A percentile compares a stretch with the other conserved stretches of the same genome.
Conservation (phyloP, 2,888 invertebrate species). For the Masnerella sp. region DNA sequence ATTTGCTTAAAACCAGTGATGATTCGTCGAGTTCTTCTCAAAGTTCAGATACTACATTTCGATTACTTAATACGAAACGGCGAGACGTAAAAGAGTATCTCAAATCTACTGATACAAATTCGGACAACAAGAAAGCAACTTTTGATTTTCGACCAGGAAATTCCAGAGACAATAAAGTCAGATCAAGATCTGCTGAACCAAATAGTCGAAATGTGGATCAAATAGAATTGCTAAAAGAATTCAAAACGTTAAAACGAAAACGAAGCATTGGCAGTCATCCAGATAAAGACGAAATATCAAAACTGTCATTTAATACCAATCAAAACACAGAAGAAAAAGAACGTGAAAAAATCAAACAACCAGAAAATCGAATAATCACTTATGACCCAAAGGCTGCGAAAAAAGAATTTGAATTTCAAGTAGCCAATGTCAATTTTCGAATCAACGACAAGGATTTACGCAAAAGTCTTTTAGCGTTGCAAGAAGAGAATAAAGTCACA, state of each 20-base stretch:
- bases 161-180: conserved; percentile 28
- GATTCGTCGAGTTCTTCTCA: conserved; percentile 32
- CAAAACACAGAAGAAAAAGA: conserved; percentile 3
- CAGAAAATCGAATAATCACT: too few species aligned
- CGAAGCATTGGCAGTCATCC: conserved; percentile 53
- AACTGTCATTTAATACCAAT: conserved; percentile 2
- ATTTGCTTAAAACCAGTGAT: conserved; percentile 11
- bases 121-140: conserved; percentile 15
- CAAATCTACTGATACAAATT: background rate
- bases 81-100: conserved; percentile 28
- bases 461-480: conserved; percentile 48
- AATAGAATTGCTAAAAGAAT: conserved; percentile 63
- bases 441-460: conserved; percentile 65
- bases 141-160: conserved; percentile 10
- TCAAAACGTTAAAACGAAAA: conserved; percentile 64
- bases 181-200: conserved; percentile 61
- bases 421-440: conserved; percentile 71
- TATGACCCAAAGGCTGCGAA: too few species aligned
- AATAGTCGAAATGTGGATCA: conserved; percentile 56
- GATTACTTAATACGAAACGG: conserved; percentile 2
- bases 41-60: conserved; percentile 17
- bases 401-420: conserved; percentile 70
- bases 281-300: conserved; percentile 45
- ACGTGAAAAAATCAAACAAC: conserved; percentile 16
- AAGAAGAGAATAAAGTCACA: conserved; percentile 52